Evolutionary conservation across 2,113 vertebrate genomes (phyloP).

Genomic region (Melanerpes aurifrons): DNA sequence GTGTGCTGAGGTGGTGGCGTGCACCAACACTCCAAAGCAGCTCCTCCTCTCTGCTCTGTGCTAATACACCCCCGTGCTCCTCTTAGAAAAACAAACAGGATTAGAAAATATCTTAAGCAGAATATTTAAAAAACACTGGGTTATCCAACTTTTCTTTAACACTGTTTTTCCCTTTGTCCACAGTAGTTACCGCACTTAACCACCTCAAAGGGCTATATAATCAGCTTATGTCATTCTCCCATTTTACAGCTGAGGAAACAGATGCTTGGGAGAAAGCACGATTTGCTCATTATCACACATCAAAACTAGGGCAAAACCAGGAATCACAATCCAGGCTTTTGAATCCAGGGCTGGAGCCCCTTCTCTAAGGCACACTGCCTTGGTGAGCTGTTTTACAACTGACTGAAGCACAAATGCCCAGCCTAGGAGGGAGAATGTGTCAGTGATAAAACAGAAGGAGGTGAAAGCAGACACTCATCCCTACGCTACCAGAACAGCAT

Average conservation of each 20-base stretch:
- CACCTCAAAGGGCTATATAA: slow-evolving; percentile 48
- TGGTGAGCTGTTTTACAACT: not conserved
- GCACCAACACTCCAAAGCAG: not conserved
- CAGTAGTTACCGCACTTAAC: slow-evolving; percentile 19
- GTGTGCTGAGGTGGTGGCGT: not conserved
- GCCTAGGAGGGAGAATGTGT: not conserved
- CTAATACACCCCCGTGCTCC: slow-evolving; percentile 17
- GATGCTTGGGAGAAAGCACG: slow-evolving; percentile 61
- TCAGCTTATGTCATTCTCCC: slow-evolving; percentile 62
- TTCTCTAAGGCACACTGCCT: not conserved
- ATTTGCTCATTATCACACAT: slow-evolving; percentile 50
- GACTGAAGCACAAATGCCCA: not conserved
- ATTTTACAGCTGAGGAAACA: slow-evolving; percentile 66
- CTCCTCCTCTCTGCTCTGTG: slow-evolving; percentile 38
- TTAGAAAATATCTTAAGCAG: slow-evolving; percentile 42
- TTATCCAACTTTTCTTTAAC: slow-evolving; percentile 37
- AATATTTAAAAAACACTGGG: not conserved
- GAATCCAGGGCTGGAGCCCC: not conserved
- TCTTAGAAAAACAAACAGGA: slow-evolving; percentile 35
- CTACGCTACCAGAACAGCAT: not conserved
- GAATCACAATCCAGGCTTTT: slow-evolving; percentile 35
- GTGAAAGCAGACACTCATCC: not conserved
- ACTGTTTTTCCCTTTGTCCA: slow-evolving; percentile 31
- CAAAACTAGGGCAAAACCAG: slow-evolving; percentile 64
- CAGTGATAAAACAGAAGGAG: not conserved